Percentiles rank a stretch among this genome's conserved stretches.
phyloP scores from a whole-genome alignment of 2,888 invertebrate genomes.

The Andrena flavipes region DNA sequence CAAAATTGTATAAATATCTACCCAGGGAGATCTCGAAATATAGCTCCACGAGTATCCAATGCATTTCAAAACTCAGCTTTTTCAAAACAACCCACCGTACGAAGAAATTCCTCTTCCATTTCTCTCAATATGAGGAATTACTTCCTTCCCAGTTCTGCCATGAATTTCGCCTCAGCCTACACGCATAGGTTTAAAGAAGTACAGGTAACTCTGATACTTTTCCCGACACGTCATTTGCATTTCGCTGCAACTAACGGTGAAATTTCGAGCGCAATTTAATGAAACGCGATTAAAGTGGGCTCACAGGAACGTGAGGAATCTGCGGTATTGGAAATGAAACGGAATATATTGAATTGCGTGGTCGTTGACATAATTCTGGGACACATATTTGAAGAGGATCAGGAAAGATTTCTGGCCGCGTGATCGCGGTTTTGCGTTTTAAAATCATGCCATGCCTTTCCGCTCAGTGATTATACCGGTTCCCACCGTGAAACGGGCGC shows the following conservation, averaged over 20 bases:
- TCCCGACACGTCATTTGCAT: background rate
- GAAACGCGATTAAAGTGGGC: background rate
- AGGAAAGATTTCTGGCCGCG: slow-evolving; percentile 19
- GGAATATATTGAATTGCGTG: background rate
- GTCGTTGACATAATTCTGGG: slow-evolving; percentile 18
- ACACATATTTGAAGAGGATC: slow-evolving; percentile 1
- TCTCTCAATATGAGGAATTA: too few relatives aligned
- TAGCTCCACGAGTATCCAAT: too few relatives aligned
- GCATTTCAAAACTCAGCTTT: too few relatives aligned
- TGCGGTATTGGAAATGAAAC: background rate
- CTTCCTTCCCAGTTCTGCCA: background rate
- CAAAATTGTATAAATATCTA: too few relatives aligned
- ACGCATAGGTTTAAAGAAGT: background rate
- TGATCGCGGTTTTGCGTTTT: slow-evolving; percentile 17
- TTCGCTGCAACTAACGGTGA: background rate
- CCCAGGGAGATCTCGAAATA: too few relatives aligned
- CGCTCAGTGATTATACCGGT: slow-evolving; percentile 21
- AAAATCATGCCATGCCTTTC: background rate
- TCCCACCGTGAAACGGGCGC: background rate
- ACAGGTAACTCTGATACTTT: background rate
- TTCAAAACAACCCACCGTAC: too few relatives aligned
- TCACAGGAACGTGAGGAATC: background rate
- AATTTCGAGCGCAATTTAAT: background rate
- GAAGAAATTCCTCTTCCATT: too few relatives aligned
- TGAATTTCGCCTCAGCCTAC: background rate